Percentiles rank a stretch among this genome's conserved stretches.
Evolutionary conservation across 2,888 invertebrate species (phyloP).

Genomic region (Antheraea yamamai): DNA sequence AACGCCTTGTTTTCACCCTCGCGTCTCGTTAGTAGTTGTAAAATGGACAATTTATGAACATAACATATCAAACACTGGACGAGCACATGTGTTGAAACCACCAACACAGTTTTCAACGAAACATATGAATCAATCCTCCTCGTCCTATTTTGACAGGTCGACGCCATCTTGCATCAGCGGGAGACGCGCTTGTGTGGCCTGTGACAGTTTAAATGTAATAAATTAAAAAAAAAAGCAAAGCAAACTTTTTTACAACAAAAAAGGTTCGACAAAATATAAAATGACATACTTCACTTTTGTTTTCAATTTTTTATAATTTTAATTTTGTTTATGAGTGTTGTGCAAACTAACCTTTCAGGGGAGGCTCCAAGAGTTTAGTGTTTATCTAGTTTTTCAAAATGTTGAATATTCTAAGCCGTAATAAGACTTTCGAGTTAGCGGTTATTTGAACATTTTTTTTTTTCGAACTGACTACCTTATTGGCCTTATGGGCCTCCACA

Average conservation of each 20-base stretch:
- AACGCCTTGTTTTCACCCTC: constrained; percentile 9
- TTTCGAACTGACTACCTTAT: too few relatives aligned
- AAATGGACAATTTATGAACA: constrained; percentile 19
- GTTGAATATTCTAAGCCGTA: too few relatives aligned
- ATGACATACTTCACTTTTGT: background rate
- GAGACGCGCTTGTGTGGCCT: constrained; percentile 53
- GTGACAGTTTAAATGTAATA: constrained; percentile 19
- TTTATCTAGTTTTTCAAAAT: too few relatives aligned
- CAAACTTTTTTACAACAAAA: constrained; percentile 5
- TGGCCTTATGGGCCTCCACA: too few relatives aligned
- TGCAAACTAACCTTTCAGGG: background rate
- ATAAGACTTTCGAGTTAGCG: too few relatives aligned
- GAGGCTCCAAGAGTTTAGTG: background rate
- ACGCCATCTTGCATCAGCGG: constrained; percentile 48
- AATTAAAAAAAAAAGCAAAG: constrained; percentile 4
- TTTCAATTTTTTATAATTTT: background rate
- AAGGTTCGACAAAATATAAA: background rate
- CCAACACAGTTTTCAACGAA: constrained; percentile 35
- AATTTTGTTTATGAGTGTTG: background rate
- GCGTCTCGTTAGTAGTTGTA: constrained; percentile 14
- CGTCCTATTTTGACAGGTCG: constrained; percentile 40
- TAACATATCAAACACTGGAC: constrained; percentile 10
- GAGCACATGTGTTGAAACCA: constrained; percentile 28
- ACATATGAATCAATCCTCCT: constrained; percentile 39
- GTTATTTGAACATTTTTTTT: too few relatives aligned